These are phyloP conservation scores for Zophobas morio DNA, from an alignment of 1,140 invertebrate genomes.

Conservation along the genomic window DNA sequence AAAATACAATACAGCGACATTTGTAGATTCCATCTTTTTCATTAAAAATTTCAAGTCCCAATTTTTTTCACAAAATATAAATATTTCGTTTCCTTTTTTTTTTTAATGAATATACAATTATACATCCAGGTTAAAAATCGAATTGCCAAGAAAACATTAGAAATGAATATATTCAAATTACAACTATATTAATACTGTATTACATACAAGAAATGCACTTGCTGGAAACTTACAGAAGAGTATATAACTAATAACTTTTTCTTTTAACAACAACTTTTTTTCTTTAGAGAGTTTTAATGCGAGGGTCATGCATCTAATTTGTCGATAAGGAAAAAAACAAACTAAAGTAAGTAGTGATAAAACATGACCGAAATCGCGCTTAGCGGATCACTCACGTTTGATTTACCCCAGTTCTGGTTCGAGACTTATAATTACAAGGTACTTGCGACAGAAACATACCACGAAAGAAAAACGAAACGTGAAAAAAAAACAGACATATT, in stretches of 20 bases:
- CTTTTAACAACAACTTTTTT: conserved; percentile 48
- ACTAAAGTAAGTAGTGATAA: conserved; percentile 27
- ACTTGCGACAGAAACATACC: conserved; percentile 32
- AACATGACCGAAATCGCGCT: conserved; percentile 54
- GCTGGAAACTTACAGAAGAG: conserved; percentile 89
- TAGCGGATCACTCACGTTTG: conserved; percentile 49
- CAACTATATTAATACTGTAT: conserved; percentile 83
- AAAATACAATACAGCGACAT: neutral
- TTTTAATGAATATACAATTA: conserved; percentile 21
- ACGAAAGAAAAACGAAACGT: conserved; percentile 16
- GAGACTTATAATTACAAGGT: conserved; percentile 56
- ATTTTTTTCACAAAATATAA: conserved; percentile 45
- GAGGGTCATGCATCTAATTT: conserved; percentile 57
- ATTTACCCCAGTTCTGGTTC: conserved; percentile 52
- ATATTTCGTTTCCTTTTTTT: conserved; percentile 45
- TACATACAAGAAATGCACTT: conserved; percentile 91
- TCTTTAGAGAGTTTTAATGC: conserved; percentile 58
- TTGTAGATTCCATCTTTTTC: conserved; percentile 27
- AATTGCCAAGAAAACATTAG: conserved; percentile 49
- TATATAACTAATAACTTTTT: conserved; percentile 61
- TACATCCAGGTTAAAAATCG: conserved; percentile 54
- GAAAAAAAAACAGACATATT: conserved; percentile 52
- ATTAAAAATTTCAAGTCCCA: conserved; percentile 31
- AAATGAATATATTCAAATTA: conserved; percentile 52
- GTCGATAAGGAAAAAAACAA: conserved; percentile 24